Conservation (phyloP, 2,888 invertebrate genomes). For the Rotaria sp. region DNA sequence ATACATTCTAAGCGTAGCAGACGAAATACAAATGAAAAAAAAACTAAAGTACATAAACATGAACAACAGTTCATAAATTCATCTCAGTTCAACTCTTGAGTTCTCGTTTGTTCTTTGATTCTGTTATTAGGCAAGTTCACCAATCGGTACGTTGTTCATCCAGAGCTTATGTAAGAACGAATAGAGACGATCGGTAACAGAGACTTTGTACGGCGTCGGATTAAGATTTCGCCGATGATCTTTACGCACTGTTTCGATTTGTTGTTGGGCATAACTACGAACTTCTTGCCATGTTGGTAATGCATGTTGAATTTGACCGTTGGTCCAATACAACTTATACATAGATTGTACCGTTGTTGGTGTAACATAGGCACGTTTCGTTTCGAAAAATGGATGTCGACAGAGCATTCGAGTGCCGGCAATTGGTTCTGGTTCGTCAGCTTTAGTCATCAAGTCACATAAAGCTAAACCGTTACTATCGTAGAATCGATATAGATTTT, state of each 20-base stretch:
- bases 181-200: conserved; percentile 85
- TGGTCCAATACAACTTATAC: conserved; percentile 75
- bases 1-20: too few species aligned
- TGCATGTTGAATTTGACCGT: conserved; percentile 62
- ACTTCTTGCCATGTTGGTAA: conserved; percentile 70
- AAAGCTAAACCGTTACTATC: conserved; percentile 57
- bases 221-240: too few species aligned
- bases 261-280: conserved; percentile 69
- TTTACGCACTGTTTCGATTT: conserved; percentile 71
- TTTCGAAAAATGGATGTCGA: conserved; percentile 86
- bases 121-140: conserved; percentile 79
- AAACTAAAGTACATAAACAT: too few species aligned
- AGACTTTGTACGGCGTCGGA: conserved; percentile 94
- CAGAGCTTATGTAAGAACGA: conserved; percentile 88
- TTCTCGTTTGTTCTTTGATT: too few species aligned
- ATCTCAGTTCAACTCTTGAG: too few species aligned
- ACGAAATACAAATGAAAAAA: too few species aligned
- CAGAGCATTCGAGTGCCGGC: conserved; percentile 70
- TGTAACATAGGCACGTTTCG: too few species aligned
- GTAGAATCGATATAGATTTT: conserved; percentile 68
- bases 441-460: conserved; percentile 34
- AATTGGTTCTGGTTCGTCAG: conserved; percentile 52
- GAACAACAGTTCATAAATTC: too few species aligned
- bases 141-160: conserved; percentile 93
- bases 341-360: conserved; percentile 77